A percentile compares a stretch with the other conserved stretches of the same genome.
phyloP scores from a whole-genome alignment of 2,888 invertebrate species.

The Seladonia tumulorum region DNA sequence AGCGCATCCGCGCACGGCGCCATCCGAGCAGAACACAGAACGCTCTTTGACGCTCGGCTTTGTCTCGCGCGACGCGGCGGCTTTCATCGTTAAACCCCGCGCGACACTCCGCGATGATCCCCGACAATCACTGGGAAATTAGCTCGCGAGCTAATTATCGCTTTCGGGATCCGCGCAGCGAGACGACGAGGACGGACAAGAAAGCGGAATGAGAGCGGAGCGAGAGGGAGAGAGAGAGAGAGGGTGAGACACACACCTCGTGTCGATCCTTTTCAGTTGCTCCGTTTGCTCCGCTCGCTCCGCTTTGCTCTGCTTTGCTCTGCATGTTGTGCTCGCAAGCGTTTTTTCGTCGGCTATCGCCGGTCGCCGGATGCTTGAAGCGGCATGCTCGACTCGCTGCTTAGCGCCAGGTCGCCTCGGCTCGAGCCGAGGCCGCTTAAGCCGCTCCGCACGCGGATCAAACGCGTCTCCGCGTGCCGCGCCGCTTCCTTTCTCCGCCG shows the following conservation, averaged over 20 bases:
- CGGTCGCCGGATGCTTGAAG: conserved; percentile 29
- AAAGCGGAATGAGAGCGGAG: conserved; percentile 53
- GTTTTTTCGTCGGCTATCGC: neutral
- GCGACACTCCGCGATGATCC: conserved; percentile 49
- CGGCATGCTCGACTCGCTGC: conserved; percentile 2
- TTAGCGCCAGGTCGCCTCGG: conserved; percentile 1
- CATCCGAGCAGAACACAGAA: conserved; percentile 19
- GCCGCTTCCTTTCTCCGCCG: neutral
- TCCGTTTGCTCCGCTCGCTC: conserved; percentile 28
- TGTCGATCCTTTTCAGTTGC: conserved; percentile 62
- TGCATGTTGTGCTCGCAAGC: neutral
- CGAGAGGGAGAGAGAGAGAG: neutral
- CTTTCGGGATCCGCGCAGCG: conserved; percentile 59
- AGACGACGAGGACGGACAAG: conserved; percentile 65
- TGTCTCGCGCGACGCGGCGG: conserved; percentile 33
- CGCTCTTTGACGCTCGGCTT: conserved; percentile 55
- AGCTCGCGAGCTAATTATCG: conserved; percentile 81
- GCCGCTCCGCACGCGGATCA: conserved; percentile 64
- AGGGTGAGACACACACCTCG: neutral
- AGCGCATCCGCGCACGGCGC: neutral
- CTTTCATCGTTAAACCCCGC: conserved; percentile 46
- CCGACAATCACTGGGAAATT: conserved; percentile 77
- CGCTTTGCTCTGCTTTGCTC: neutral
- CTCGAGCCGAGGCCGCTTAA: conserved; percentile 48
- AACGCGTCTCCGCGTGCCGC: conserved; percentile 56